Conservation (phyloP, 2,888 invertebrate species). For the Tachina fera region DNA sequence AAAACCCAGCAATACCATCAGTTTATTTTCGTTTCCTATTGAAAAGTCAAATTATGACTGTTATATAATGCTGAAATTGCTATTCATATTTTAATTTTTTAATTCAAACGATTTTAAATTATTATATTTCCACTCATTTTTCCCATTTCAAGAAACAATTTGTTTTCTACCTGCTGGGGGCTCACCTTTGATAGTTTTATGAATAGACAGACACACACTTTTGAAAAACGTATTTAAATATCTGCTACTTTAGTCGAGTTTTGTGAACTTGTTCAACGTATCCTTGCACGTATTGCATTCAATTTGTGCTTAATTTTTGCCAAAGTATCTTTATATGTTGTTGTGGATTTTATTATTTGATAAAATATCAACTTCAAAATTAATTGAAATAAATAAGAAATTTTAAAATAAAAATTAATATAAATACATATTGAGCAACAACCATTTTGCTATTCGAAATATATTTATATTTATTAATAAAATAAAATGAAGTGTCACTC, state of each 20-base stretch:
- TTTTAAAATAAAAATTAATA: not conserved
- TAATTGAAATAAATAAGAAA: constrained; percentile 27
- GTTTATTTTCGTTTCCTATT: not conserved
- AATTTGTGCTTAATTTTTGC: constrained; percentile 30
- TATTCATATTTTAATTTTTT: not conserved
- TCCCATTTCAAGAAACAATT: too few species aligned
- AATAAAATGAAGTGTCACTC: not conserved
- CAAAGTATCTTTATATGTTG: constrained; percentile 7
- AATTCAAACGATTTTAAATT: not conserved
- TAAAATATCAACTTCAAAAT: constrained; percentile 12
- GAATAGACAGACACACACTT: not conserved
- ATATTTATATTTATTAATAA: not conserved
- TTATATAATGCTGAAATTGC: too few species aligned
- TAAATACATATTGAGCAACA: not conserved
- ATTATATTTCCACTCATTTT: not conserved
- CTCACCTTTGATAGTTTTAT: not conserved
- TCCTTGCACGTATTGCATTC: constrained; percentile 42
- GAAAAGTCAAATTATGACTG: too few species aligned
- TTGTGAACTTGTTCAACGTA: constrained; percentile 1
- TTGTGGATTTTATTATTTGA: constrained; percentile 9
- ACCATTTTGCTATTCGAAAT: not conserved
- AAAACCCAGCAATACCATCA: not conserved
- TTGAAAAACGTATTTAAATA: not conserved
- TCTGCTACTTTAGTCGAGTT: constrained; percentile 10
- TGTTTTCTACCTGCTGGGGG: not conserved